Percentiles rank a stretch among this genome's conserved stretches.
Evolutionary conservation across 2,888 invertebrate species (phyloP).

Genomic region (Chrysotoxum bicinctum): DNA sequence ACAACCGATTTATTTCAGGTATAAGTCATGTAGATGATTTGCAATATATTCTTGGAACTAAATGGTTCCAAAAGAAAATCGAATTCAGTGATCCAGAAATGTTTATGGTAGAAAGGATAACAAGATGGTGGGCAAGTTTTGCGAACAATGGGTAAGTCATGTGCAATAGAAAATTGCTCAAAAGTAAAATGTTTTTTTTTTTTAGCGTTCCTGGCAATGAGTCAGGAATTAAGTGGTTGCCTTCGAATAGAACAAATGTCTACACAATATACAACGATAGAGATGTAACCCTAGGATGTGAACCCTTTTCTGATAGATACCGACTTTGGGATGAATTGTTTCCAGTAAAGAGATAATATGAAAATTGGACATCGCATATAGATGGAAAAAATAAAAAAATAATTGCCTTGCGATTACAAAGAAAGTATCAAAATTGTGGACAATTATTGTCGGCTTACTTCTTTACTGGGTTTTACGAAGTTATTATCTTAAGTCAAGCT

Average conservation of each 20-base stretch:
- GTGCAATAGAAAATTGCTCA: not conserved
- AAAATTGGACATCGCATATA: no score
- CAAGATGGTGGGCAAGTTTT: conserved; percentile 80
- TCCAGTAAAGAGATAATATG: conserved; percentile 15
- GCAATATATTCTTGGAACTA: conserved; percentile 76
- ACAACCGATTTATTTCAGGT: conserved; percentile 54
- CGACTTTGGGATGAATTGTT: conserved; percentile 75
- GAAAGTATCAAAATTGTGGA: no score
- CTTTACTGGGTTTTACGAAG: no score
- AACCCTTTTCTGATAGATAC: conserved; percentile 73
- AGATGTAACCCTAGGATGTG: conserved; percentile 58
- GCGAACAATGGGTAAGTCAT: conserved; percentile 76
- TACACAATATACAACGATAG: conserved; percentile 74
- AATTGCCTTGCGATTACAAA: no score
- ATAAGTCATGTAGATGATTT: conserved; percentile 77
- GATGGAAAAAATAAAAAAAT: no score
- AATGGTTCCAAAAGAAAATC: conserved; percentile 76
- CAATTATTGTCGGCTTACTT: no score
- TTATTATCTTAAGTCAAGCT: no score
- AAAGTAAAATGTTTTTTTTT: not conserved
- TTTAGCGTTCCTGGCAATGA: conserved; percentile 23
- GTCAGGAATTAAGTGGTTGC: conserved; percentile 71
- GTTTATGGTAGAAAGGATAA: conserved; percentile 80
- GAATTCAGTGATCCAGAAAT: conserved; percentile 77
- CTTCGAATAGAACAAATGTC: conserved; percentile 61